These are phyloP conservation scores for Pseudomugil gertrudae DNA, from an alignment of 2,797 vertebrate genomes.

Conservation along the genomic window DNA sequence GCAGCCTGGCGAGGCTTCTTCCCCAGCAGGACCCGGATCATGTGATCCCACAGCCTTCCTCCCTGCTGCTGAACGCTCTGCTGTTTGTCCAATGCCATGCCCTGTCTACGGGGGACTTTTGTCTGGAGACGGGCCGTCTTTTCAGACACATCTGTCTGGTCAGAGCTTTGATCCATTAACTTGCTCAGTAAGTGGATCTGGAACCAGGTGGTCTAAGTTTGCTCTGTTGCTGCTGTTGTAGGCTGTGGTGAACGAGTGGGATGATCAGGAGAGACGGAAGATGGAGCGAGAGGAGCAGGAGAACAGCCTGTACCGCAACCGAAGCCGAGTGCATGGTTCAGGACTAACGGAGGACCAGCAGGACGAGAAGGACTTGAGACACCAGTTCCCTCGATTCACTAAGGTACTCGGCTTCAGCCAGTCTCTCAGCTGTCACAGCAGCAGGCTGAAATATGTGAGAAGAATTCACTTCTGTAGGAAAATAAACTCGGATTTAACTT, in stretches of 20 bases:
- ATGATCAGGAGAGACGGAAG: constrained; percentile 87
- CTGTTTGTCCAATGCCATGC: constrained; percentile 89
- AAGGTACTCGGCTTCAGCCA: constrained; percentile 78
- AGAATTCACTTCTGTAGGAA: neutral
- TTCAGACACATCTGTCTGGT: constrained; percentile 95
- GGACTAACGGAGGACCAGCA: constrained; percentile 87
- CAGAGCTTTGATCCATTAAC: constrained; percentile 11
- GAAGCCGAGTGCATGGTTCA: constrained; percentile 81
- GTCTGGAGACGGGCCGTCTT: constrained; percentile 81
- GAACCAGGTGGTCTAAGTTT: neutral
- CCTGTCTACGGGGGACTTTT: constrained; percentile 85
- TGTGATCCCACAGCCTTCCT: constrained; percentile 79
- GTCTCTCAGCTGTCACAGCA: neutral
- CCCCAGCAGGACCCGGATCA: constrained; percentile 73
- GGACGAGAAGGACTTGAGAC: constrained; percentile 91
- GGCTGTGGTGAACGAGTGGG: constrained; percentile 95
- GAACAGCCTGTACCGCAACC: constrained; percentile 87
- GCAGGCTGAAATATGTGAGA: neutral
- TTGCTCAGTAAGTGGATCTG: too few relatives aligned
- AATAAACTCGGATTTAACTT: too few relatives aligned
- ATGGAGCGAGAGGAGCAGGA: constrained; percentile 86
- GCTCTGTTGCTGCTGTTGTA: constrained; percentile 47
- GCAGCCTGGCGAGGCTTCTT: constrained; percentile 82
- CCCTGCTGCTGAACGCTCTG: constrained; percentile 88
- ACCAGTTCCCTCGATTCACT: constrained; percentile 88